These are phyloP conservation scores for Coleophora flavipennella DNA, from an alignment of 2,888 invertebrate species.

Conservation along the genomic window DNA sequence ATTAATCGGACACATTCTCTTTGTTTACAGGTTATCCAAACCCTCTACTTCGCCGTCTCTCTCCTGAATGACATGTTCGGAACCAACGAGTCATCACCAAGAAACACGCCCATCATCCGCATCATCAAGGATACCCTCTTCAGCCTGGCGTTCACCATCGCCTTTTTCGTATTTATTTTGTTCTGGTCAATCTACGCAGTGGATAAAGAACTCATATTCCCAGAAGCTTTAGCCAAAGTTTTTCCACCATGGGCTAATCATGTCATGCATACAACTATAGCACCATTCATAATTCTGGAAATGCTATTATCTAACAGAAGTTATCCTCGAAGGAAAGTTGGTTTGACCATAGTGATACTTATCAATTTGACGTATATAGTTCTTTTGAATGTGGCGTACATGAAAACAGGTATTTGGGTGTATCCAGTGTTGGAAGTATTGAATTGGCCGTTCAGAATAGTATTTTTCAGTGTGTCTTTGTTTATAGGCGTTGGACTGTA, in stretches of 20 bases:
- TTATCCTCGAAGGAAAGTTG: background rate
- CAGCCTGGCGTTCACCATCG: slow-evolving; percentile 80
- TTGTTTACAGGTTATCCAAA: slow-evolving; percentile 78
- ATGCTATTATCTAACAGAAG: slow-evolving; percentile 67
- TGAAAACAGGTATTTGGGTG: slow-evolving; percentile 85
- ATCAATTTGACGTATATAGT: slow-evolving; percentile 74
- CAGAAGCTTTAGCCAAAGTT: slow-evolving; percentile 81
- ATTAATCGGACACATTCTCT: too few relatives aligned
- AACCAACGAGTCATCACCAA: slow-evolving; percentile 75
- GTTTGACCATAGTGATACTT: background rate
- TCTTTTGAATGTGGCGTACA: slow-evolving; percentile 81
- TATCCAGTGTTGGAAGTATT: slow-evolving; percentile 89
- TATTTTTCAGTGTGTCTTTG: slow-evolving; percentile 77
- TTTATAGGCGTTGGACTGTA: slow-evolving; percentile 39
- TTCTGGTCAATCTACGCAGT: slow-evolving; percentile 90
- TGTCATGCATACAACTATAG: slow-evolving; percentile 86
- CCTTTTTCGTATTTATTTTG: slow-evolving; percentile 84
- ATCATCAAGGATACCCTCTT: slow-evolving; percentile 77
- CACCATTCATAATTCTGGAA: slow-evolving; percentile 83
- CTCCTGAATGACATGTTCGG: slow-evolving; percentile 82
- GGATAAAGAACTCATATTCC: slow-evolving; percentile 91
- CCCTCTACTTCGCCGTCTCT: slow-evolving; percentile 81
- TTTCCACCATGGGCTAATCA: slow-evolving; percentile 94
- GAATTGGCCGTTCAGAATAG: slow-evolving; percentile 76
- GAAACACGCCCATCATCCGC: slow-evolving; percentile 74